These are phyloP conservation scores for Whitmania pigra DNA, from an alignment of 1,140 invertebrate species.

Conservation along the genomic window DNA sequence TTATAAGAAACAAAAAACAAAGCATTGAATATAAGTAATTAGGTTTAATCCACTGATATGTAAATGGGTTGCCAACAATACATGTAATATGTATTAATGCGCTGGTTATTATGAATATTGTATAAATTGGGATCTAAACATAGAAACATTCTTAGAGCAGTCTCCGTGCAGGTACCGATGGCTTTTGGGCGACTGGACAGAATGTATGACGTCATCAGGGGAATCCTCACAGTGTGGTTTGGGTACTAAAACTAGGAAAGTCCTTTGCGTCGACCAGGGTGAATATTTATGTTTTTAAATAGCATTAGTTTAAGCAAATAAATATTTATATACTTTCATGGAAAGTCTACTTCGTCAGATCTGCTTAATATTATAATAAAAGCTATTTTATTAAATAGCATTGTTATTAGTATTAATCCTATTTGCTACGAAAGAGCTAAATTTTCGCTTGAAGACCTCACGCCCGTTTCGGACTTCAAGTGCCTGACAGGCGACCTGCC, in stretches of 20 bases:
- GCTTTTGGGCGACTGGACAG: conserved; percentile 10
- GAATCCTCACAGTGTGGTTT: conserved; percentile 1
- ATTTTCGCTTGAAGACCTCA: conserved; percentile 7
- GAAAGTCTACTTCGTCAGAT: not conserved
- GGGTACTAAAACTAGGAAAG: conserved; percentile 3
- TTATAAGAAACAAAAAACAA: too few species aligned
- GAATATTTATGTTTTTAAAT: not conserved
- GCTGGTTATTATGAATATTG: not conserved
- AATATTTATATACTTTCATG: not conserved
- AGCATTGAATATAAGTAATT: too few species aligned
- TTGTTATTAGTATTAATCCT: not conserved
- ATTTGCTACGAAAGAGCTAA: not conserved
- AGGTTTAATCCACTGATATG: too few species aligned
- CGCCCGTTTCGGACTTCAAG: not conserved
- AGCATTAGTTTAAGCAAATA: too few species aligned
- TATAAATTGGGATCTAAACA: not conserved
- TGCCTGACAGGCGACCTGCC: not conserved
- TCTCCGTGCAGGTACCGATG: conserved; percentile 9
- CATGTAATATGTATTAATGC: too few species aligned
- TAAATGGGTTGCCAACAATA: too few species aligned
- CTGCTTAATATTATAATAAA: not conserved
- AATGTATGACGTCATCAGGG: conserved; percentile 7
- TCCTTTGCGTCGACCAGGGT: conserved; percentile 12
- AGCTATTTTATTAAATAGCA: not conserved
- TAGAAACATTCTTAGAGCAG: not conserved